These are phyloP conservation scores for Aplodontia rufa DNA, from an alignment of 2,113 vertebrate genomes.

Conservation along the genomic window DNA sequence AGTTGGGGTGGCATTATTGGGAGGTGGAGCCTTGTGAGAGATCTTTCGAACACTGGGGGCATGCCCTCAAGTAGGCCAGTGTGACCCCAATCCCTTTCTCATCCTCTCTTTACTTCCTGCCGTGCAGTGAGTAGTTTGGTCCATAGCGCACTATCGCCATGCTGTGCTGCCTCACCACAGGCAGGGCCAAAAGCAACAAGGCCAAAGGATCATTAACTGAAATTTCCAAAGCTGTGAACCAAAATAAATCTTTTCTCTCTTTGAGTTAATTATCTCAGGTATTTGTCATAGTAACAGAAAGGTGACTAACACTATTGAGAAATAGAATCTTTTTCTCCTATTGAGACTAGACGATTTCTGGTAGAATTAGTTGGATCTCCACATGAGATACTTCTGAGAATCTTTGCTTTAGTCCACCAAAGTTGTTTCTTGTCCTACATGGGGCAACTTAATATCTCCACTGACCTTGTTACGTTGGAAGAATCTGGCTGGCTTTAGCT, in stretches of 20 bases:
- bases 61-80: neutral
- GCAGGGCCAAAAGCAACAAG: neutral
- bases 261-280: neutral
- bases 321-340: neutral
- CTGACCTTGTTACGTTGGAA: neutral
- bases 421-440: neutral
- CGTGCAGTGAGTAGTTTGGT: neutral
- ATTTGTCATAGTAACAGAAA: neutral
- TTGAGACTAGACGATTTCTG: neutral
- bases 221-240: neutral
- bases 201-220: neutral
- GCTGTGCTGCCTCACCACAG: neutral
- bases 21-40: neutral
- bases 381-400: neutral
- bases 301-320: neutral
- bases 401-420: neutral
- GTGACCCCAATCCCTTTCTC: neutral
- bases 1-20: no score
- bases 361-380: slow-evolving; percentile 14
- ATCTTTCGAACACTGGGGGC: no score
- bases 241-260: neutral
- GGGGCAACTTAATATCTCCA: neutral
- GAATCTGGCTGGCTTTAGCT: neutral
- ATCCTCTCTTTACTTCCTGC: neutral
- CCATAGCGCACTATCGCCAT: neutral